phyloP scores from a whole-genome alignment of 2,113 vertebrate genomes.

The Glareola pratincola region DNA sequence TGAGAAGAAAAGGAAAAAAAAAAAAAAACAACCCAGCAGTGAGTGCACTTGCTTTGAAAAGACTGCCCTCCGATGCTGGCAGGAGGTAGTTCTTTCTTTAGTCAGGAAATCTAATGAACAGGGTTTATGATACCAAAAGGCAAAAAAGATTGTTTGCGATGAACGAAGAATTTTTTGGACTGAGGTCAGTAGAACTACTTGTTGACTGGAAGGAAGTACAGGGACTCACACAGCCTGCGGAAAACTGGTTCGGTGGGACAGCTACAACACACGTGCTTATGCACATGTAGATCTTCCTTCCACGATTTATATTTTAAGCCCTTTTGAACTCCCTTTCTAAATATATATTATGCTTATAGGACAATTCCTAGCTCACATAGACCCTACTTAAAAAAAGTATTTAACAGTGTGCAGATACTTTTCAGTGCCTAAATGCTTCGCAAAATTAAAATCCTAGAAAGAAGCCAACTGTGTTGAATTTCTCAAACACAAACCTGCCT shows the following conservation, averaged over 20 bases:
- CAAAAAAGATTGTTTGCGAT: not conserved
- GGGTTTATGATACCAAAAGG: not conserved
- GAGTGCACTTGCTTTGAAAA: not conserved
- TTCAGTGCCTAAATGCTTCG: not conserved
- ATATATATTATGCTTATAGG: not conserved
- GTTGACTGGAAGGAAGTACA: not conserved
- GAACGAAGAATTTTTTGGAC: not conserved
- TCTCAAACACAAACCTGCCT: not conserved
- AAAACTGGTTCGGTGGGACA: not conserved
- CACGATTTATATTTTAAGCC: not conserved
- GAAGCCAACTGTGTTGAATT: not conserved
- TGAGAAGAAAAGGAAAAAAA: not conserved
- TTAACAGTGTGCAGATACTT: not conserved
- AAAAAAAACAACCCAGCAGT: too few species aligned
- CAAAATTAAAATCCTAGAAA: constrained; percentile 23
- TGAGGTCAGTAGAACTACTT: not conserved
- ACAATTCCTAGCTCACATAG: not conserved
- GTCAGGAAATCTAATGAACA: not conserved
- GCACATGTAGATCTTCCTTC: not conserved
- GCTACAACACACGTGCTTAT: not conserved
- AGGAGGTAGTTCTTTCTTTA: not conserved
- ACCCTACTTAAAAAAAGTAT: not conserved
- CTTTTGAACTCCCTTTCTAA: not conserved
- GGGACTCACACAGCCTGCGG: not conserved
- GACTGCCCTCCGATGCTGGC: not conserved